Percentiles rank a stretch among this genome's conserved stretches.
Conservation (phyloP, 2,797 vertebrate species). For the Gymnopithys bicolor region DNA sequence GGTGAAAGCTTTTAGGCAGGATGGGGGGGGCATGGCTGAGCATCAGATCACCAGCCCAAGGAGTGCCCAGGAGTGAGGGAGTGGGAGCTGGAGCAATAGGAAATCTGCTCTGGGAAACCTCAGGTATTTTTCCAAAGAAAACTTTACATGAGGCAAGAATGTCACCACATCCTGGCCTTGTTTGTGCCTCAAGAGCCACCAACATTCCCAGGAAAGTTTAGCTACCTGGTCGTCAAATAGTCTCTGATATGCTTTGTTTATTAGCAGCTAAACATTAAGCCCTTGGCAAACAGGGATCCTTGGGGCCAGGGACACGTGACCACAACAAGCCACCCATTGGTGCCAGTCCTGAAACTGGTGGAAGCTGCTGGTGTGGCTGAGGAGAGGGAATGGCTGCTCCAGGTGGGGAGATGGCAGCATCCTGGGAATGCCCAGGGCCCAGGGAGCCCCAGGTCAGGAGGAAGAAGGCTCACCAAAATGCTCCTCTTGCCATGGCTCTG, state of each 20-base stretch:
- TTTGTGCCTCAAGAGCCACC: not conserved
- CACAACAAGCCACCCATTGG: fast-evolving
- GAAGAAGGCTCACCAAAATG: not conserved
- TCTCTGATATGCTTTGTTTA: not conserved
- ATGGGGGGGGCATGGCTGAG: not conserved
- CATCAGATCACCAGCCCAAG: not conserved
- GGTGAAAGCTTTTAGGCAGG: not conserved
- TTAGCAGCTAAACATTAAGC: slow-evolving; percentile 67
- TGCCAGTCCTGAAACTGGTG: fast-evolving
- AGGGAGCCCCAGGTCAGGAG: not conserved
- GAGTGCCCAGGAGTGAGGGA: not conserved
- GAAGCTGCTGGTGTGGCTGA: not conserved
- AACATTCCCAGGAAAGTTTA: not conserved
- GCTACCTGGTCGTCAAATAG: not conserved
- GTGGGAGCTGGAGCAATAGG: not conserved
- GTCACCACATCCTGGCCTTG: not conserved
- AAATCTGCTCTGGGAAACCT: not conserved
- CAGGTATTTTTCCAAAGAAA: not conserved
- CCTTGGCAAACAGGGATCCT: slow-evolving; percentile 25
- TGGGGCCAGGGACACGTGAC: not conserved
- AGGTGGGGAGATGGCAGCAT: fast-evolving
- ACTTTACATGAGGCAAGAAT: not conserved
- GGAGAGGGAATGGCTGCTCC: not conserved
- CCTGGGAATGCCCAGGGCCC: not conserved
- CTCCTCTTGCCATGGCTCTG: not conserved